These are phyloP conservation scores for Tanypteryx hageni DNA, from an alignment of 2,888 invertebrate species.

Conservation along the genomic window DNA sequence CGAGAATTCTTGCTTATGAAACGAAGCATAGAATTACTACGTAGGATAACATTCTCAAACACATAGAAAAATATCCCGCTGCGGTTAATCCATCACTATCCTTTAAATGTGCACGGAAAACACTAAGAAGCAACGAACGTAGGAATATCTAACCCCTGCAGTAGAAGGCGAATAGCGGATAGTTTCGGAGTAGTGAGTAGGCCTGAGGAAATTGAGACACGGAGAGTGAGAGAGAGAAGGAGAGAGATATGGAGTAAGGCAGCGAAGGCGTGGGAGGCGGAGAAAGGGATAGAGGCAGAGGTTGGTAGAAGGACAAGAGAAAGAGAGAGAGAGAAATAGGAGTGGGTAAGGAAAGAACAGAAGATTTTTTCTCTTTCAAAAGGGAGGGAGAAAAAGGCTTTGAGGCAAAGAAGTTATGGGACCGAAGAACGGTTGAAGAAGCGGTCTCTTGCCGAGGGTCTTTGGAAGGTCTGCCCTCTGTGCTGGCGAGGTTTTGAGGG, in stretches of 20 bases:
- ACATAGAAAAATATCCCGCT: not conserved
- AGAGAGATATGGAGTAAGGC: not conserved
- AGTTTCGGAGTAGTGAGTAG: not conserved
- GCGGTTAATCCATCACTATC: not conserved
- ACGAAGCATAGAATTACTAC: not conserved
- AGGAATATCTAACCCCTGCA: not conserved
- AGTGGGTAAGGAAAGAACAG: not conserved
- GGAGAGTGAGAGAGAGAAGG: not conserved
- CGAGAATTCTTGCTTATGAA: too few relatives aligned
- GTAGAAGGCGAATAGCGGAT: not conserved
- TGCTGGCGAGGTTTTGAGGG: not conserved
- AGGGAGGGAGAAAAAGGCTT: not conserved
- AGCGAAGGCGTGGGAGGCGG: not conserved
- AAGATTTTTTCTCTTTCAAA: not conserved
- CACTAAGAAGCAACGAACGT: not conserved
- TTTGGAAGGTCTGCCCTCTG: not conserved
- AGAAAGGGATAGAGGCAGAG: not conserved
- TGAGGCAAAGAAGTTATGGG: not conserved
- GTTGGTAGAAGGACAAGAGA: not conserved
- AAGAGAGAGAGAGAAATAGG: not conserved
- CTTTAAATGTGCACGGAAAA: not conserved
- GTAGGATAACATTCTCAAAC: not conserved
- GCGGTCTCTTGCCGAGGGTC: slow-evolving; percentile 6
- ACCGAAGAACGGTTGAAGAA: not conserved
- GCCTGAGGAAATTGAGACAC: not conserved